Conservation (phyloP, 2,113 vertebrate genomes). For the Hippocampus abdominalis region DNA sequence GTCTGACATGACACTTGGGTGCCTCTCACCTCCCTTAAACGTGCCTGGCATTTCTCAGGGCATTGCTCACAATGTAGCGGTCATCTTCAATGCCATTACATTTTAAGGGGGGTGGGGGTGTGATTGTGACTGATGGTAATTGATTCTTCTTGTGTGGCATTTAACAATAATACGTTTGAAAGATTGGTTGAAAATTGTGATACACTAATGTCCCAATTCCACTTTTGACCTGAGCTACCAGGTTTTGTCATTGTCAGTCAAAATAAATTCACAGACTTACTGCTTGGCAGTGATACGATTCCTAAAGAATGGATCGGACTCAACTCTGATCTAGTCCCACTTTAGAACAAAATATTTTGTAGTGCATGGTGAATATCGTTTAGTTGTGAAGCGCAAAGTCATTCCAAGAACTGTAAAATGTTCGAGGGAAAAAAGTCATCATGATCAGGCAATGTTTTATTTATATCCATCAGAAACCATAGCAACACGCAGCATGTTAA, state of each 20-base stretch:
- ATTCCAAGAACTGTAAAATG: neutral
- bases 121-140: too few species aligned
- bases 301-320: neutral
- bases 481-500: neutral
- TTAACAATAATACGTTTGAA: too few species aligned
- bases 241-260: neutral
- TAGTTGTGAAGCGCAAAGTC: neutral
- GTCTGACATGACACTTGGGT: too few species aligned
- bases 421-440: neutral
- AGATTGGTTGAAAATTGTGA: neutral
- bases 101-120: too few species aligned
- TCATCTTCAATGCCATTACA: too few species aligned
- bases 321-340: neutral
- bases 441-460: neutral
- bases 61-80: too few species aligned
- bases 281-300: neutral
- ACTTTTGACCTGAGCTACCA: neutral
- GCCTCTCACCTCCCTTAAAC: too few species aligned
- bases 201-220: too few species aligned
- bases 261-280: neutral
- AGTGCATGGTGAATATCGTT: neutral
- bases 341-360: neutral
- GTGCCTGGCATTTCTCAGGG: too few species aligned
- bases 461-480: neutral
- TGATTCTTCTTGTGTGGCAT: too few species aligned